These are phyloP conservation scores for Acanthopleura granulata DNA, from an alignment of 2,888 invertebrate genomes.

Conservation along the genomic window DNA sequence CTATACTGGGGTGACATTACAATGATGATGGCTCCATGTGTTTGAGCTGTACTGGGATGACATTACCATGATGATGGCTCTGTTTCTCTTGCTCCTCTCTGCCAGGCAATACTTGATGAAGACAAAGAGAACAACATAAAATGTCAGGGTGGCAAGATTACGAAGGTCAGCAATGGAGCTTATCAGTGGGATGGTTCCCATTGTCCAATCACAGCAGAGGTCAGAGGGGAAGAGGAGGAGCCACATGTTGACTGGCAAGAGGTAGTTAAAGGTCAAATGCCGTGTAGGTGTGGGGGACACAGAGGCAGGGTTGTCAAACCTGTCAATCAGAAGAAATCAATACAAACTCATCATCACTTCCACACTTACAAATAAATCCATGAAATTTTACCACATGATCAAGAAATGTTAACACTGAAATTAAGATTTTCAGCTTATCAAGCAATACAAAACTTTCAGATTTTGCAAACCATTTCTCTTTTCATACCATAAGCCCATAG, in stretches of 20 bases:
- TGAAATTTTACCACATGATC: no score
- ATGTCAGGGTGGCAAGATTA: slow-evolving; percentile 83
- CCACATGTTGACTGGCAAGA: slow-evolving; percentile 92
- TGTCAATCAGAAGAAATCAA: slow-evolving; percentile 61
- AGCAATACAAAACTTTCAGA: no score
- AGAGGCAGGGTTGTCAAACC: slow-evolving; percentile 97
- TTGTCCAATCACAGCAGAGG: slow-evolving; percentile 98
- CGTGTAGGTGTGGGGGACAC: slow-evolving; percentile 85
- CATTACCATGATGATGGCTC: slow-evolving; percentile 79
- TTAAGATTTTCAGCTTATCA: no score
- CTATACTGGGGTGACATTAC: no score
- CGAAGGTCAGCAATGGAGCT: slow-evolving; percentile 84
- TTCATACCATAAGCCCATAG: no score
- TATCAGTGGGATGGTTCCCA: slow-evolving; percentile 93
- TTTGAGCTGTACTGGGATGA: no score
- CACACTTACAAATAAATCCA: neutral
- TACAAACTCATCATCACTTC: neutral
- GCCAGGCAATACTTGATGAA: slow-evolving; percentile 50
- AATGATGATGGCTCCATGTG: no score
- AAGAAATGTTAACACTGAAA: no score
- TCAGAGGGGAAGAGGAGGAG: slow-evolving; percentile 89
- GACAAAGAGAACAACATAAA: slow-evolving; percentile 74
- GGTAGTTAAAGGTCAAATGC: slow-evolving; percentile 93
- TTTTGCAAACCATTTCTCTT: no score
- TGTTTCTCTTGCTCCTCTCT: slow-evolving; percentile 68